These are phyloP conservation scores for Macrobrachium nipponense DNA, from an alignment of 1,140 invertebrate genomes.

Conservation along the genomic window DNA sequence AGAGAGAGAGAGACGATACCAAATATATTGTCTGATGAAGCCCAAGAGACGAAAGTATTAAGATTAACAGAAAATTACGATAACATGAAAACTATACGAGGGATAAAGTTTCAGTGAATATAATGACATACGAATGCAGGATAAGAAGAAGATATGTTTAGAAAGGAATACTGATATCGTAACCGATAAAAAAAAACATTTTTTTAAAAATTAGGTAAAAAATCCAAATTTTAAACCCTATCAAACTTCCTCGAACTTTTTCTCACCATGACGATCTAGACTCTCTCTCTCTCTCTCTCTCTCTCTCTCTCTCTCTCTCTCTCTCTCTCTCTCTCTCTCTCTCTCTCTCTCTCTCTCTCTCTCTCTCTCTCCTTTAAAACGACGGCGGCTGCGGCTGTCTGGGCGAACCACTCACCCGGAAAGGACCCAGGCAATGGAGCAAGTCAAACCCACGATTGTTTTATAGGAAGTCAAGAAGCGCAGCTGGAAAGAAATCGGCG, in stretches of 20 bases:
- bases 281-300: background rate
- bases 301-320: background rate
- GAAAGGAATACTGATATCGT: too few relatives aligned
- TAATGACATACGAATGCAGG: too few relatives aligned
- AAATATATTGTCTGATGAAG: background rate
- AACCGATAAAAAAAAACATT: too few relatives aligned
- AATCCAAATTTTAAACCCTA: background rate
- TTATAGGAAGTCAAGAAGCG: conserved; percentile 29
- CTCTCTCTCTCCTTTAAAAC: background rate
- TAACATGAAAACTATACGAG: too few relatives aligned
- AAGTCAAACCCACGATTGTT: conserved; percentile 6
- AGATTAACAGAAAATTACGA: too few relatives aligned
- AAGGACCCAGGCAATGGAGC: background rate
- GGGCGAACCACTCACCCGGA: background rate
- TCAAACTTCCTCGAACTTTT: too few relatives aligned
- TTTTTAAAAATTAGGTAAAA: too few relatives aligned
- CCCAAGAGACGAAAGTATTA: too few relatives aligned
- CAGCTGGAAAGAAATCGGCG: conserved; percentile 1
- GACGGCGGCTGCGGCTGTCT: background rate
- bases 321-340: background rate
- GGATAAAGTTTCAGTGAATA: too few relatives aligned
- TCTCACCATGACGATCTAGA: too few relatives aligned
- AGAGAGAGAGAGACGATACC: background rate
- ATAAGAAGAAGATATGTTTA: too few relatives aligned
- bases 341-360: background rate